Base-by-base conservation (phyloP, 2,797 vertebrate genomes). In the Falco columbarius region DNA sequence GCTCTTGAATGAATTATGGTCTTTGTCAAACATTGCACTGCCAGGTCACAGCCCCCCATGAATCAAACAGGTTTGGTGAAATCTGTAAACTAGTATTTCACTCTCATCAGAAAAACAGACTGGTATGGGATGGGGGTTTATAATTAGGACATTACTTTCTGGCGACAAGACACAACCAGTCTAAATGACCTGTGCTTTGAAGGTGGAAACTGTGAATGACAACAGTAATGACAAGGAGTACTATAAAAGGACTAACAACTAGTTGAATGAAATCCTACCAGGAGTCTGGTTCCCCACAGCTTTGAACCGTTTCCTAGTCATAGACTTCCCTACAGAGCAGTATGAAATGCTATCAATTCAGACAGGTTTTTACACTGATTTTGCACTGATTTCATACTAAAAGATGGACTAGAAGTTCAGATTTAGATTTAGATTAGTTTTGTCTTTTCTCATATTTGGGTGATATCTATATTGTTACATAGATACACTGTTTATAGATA, bases 11-110 rank as follows among this genome's bases (percentile, higher is more conserved):
- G 93, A 97, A 68, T 96, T 82, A 97, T 92, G 47, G 86, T 13
- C 58, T 96, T 86, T 97, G 95, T 97, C 94, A 97, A 97, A 97
- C 96, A 95, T 42, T 91, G 79, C 86, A 86, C 65, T 88, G 89
- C 51, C 89, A 96, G 82, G 89, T 96, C 89, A 97, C 52, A 86
- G 81, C 36, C 55, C 44, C 40, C 66, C 66, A 92, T 88, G 93
- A 93, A 95, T 97, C 81, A 96, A 92, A 65, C 70, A 91, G 73
- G 71, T 97, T 97, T 87, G 71, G 80, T 63, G 92, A 97, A 97
- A 95, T 82, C 86, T 59, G 55, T 94, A 95, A 97, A 97, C 79
- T 76, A 65, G 42, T 68, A 92, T 92, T 97, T 94, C 94, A 94
- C 58, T 56, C 87, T 85, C 84, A 54, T 59, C 73, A 44, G 44